phyloP scores from a whole-genome alignment of 2,113 vertebrate genomes.

The Bubo bubo region DNA sequence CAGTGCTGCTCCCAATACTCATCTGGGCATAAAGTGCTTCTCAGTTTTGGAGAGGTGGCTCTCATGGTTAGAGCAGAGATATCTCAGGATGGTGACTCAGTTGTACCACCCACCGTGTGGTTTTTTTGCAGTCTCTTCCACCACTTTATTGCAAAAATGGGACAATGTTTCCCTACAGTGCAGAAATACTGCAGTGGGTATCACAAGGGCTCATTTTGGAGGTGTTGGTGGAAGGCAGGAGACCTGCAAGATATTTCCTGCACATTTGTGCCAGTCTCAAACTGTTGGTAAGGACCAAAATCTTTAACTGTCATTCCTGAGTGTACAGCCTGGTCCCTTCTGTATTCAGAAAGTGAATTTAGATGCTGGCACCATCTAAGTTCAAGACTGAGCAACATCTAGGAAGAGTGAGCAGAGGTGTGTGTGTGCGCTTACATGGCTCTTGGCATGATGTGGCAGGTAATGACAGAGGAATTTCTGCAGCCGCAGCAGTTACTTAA shows the following conservation, averaged over 20 bases:
- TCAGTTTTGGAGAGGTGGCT: background rate
- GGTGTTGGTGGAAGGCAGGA: background rate
- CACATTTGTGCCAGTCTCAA: background rate
- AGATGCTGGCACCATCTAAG: background rate
- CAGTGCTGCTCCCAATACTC: background rate
- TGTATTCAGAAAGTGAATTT: background rate
- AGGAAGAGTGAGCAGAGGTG: background rate
- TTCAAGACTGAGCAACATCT: background rate
- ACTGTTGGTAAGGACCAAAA: background rate
- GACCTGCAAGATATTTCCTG: background rate
- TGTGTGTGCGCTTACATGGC: accelerated
- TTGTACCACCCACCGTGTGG: background rate
- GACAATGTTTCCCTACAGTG: accelerated
- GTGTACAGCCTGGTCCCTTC: background rate
- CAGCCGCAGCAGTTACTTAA: background rate
- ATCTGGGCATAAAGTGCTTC: background rate
- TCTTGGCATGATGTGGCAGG: background rate
- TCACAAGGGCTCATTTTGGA: background rate
- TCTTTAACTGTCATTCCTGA: background rate
- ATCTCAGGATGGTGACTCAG: background rate
- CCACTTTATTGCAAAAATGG: background rate
- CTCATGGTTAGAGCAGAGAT: background rate
- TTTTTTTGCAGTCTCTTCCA: background rate
- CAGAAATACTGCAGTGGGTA: background rate
- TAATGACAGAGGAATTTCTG: background rate